Base-by-base conservation (phyloP, 1,140 invertebrate species). In the Micrasema longulum region DNA sequence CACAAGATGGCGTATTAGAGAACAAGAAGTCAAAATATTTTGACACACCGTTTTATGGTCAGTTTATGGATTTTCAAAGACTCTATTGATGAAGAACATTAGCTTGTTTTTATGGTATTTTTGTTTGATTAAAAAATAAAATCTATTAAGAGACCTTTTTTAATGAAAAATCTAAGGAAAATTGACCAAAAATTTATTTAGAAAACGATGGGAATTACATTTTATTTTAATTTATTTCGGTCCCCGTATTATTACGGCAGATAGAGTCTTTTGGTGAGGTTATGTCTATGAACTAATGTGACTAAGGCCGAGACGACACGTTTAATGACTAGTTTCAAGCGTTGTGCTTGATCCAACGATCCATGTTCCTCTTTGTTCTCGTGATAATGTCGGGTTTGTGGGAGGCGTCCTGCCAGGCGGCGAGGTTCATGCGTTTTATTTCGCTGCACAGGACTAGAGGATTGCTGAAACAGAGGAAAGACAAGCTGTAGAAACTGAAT, bases 361-460 rank as follows among this genome's bases (percentile, higher is more conserved):
- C 83, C 22, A 77, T 63, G 47, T 73, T 75, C 43, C 62, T 69
- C 45, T 72, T 72, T 35, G 83, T 85, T 62, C 84, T 80, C 0
- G 83, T 82, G 1, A 85, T 70, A 65, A 85, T 82, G 70, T 84
- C 82, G 0, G 82, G 83, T 45, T 81, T 78, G 43, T 80, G 68
- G 0, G 78, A 77, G 0, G 82, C 77, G 36, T 83, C 80, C 67
- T 83, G 81, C 83, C 83, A 85, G 1, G 82, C 81, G 36, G 80
- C 80, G n/a, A 85, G 74, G 67, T 83, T 83, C 6, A 85, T 77
- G 20, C 75, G 78, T 72, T 83, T 84, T 14, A 84, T 82, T 43
- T 80, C 80, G 2, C 80, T 78, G 43, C 84, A 85, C 0, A 80
- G 77, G 1, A 84, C 78, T 0, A 80, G 53, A 4, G 80, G 80